Conservation (phyloP, 2,113 vertebrate species). For the Psilopogon haemacephalus region DNA sequence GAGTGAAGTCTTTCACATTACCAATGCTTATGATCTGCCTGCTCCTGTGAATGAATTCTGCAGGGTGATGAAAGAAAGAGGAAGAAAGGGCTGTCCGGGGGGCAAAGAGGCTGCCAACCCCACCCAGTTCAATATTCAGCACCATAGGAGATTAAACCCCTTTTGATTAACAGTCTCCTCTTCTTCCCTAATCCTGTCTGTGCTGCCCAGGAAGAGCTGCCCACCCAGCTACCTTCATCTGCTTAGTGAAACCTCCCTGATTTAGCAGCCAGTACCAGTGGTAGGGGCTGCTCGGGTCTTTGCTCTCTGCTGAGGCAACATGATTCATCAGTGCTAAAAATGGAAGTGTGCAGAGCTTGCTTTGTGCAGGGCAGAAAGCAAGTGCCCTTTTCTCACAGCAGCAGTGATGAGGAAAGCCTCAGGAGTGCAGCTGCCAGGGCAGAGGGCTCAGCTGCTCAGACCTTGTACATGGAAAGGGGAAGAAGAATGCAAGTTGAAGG, state of each 20-base stretch:
- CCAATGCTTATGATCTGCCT: not conserved
- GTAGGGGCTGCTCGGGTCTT: not conserved
- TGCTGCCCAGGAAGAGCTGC: not conserved
- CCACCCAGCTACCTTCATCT: not conserved
- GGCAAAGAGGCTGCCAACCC: not conserved
- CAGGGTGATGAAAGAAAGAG: rapidly evolving
- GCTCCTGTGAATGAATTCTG: not conserved
- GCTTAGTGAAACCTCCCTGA: not conserved
- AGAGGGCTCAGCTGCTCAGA: not conserved
- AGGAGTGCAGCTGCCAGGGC: rapidly evolving
- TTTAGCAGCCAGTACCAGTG: rapidly evolving
- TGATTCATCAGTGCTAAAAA: not conserved
- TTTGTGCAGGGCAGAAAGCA: not conserved
- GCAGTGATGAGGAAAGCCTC: rapidly evolving
- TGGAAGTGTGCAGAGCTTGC: not conserved
- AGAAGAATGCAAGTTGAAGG: not conserved
- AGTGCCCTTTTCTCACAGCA: not conserved
- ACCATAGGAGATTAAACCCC: not conserved
- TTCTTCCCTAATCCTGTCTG: not conserved
- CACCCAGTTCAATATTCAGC: not conserved
- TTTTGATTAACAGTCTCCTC: not conserved
- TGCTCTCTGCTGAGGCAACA: not conserved
- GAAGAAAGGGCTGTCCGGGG: not conserved
- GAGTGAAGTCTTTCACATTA: not conserved
- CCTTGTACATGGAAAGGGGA: not conserved